A percentile compares a stretch with the other conserved stretches of the same genome.
Conservation (phyloP, 1,140 invertebrate species). For the Bemisia tabaci region DNA sequence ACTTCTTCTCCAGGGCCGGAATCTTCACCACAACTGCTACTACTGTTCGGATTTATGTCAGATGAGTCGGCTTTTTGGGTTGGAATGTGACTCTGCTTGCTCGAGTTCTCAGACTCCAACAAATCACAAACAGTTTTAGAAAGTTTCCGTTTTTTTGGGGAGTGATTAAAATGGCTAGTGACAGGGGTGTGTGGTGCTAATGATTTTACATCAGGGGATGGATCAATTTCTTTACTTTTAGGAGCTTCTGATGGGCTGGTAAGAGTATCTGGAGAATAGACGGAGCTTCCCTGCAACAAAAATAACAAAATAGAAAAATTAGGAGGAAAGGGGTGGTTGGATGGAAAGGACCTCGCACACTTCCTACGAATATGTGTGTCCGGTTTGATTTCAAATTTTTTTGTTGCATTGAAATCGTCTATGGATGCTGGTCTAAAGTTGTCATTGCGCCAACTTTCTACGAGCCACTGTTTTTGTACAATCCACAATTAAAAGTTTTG, state of each 20-base stretch:
- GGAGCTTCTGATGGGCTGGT: not conserved
- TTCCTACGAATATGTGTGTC: not conserved
- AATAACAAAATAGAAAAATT: not conserved
- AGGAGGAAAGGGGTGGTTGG: not conserved
- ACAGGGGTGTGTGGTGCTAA: no score
- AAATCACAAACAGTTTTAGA: not conserved
- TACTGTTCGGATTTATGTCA: not conserved
- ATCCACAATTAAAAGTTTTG: no score
- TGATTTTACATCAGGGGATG: no score
- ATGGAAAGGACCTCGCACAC: not conserved
- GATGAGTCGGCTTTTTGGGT: not conserved
- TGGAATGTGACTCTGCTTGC: not conserved
- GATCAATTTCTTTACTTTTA: not conserved
- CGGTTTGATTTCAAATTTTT: not conserved
- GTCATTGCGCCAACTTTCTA: no score
- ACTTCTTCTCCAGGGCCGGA: not conserved
- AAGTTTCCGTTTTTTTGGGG: not conserved
- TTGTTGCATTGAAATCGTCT: not conserved
- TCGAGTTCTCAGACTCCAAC: not conserved
- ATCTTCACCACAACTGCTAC: not conserved
- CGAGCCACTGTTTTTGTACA: no score
- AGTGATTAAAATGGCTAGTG: no score
- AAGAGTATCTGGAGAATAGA: not conserved
- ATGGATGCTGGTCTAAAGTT: no score
- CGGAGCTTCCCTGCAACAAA: not conserved